phyloP scores from a whole-genome alignment of 1,140 invertebrate species.

The Macrobrachium nipponense region DNA sequence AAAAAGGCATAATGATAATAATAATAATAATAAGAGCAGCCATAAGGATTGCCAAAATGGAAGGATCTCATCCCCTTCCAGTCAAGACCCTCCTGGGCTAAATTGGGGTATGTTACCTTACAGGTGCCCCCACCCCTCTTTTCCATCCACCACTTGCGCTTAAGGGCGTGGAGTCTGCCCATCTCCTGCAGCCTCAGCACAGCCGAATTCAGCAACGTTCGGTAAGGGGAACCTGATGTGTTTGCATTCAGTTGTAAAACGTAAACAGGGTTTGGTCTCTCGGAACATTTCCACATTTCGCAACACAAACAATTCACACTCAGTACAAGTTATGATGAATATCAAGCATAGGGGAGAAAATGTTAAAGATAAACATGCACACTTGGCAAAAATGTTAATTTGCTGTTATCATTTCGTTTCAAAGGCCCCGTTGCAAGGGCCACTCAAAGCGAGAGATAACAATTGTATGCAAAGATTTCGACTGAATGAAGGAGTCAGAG shows the following conservation, averaged over 20 bases:
- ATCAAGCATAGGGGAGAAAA: background rate
- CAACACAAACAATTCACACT: background rate
- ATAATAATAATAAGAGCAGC: too few relatives aligned
- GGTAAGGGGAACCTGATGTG: conserved; percentile 69
- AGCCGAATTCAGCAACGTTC: conserved; percentile 68
- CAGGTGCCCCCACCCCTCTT: conserved; percentile 64
- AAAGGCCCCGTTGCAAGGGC: too few relatives aligned
- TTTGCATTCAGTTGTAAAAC: background rate
- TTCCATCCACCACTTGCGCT: conserved; percentile 69
- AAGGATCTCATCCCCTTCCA: background rate
- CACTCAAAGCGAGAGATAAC: too few relatives aligned
- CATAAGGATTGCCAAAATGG: too few relatives aligned
- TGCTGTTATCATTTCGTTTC: too few relatives aligned
- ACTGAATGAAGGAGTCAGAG: too few relatives aligned
- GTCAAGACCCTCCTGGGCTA: background rate
- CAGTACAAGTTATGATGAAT: background rate
- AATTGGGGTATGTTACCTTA: conserved; percentile 49
- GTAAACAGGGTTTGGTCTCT: background rate
- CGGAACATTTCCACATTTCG: background rate
- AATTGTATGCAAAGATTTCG: too few relatives aligned
- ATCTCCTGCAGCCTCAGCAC: conserved; percentile 71
- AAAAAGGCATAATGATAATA: too few relatives aligned
- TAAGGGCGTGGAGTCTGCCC: conserved; percentile 69
- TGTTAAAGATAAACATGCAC: background rate
- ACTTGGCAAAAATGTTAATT: too few relatives aligned